phyloP scores from a whole-genome alignment of 2,888 invertebrate species.

The Synergus umbraculus region DNA sequence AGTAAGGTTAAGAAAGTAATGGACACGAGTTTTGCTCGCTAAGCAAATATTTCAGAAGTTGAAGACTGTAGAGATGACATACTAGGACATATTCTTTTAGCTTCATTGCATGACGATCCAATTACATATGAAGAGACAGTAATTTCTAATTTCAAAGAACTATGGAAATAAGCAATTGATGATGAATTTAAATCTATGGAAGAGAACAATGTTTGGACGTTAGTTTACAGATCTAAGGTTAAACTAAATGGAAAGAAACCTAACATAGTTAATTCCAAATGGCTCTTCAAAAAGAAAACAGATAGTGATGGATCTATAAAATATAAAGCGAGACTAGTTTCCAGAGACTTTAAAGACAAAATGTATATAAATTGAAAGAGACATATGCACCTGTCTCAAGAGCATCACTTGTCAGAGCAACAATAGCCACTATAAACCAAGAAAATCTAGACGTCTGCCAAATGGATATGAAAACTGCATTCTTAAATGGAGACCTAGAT shows the following conservation, averaged over 20 bases:
- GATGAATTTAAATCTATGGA: constrained; percentile 54
- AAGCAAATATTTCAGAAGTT: constrained; percentile 43
- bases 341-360: constrained; percentile 53
- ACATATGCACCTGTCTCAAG: constrained; percentile 48
- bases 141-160: constrained; percentile 42
- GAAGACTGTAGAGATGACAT: constrained; percentile 39
- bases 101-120: constrained; percentile 48
- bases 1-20: constrained; percentile 45
- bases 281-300: constrained; percentile 56
- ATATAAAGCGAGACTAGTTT: constrained; percentile 56
- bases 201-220: background rate
- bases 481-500: background rate
- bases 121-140: constrained; percentile 49
- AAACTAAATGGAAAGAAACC: too few relatives aligned
- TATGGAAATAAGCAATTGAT: constrained; percentile 51
- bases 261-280: constrained; percentile 46
- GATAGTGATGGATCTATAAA: constrained; percentile 43
- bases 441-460: too few relatives aligned
- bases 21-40: constrained; percentile 48
- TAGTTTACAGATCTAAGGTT: too few relatives aligned
- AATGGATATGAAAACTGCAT: background rate
- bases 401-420: too few relatives aligned
- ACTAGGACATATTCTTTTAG: constrained; percentile 43
- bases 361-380: constrained; percentile 50
- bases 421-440: too few relatives aligned